These are phyloP conservation scores for Nineta flava DNA, from an alignment of 2,888 invertebrate genomes.

Conservation along the genomic window DNA sequence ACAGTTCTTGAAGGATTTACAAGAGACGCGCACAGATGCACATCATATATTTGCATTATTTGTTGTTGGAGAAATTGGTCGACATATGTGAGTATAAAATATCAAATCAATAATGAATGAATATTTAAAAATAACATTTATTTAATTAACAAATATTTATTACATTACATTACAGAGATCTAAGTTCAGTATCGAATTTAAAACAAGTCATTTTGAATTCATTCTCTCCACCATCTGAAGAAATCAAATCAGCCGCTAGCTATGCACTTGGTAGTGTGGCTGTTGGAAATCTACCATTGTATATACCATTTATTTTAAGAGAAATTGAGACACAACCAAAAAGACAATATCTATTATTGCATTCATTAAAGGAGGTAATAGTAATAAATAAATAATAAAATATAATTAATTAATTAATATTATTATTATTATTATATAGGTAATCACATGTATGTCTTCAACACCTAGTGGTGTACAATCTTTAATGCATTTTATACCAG, in stretches of 20 bases:
- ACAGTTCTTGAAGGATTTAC: slow-evolving; percentile 54
- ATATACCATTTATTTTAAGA: slow-evolving; percentile 82
- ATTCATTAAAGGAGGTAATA: slow-evolving; percentile 88
- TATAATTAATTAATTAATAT: background rate
- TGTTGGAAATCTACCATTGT: slow-evolving; percentile 85
- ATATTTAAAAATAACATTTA: background rate
- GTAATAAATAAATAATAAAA: background rate
- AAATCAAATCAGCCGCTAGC: slow-evolving; percentile 94
- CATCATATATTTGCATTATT: slow-evolving; percentile 86
- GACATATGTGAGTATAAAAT: slow-evolving; percentile 56
- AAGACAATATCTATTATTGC: slow-evolving; percentile 86
- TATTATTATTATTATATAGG: slow-evolving; percentile 30
- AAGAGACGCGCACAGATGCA: slow-evolving; percentile 52
- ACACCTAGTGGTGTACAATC: slow-evolving; percentile 58
- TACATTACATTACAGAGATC: slow-evolving; percentile 37
- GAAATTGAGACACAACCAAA: slow-evolving; percentile 92
- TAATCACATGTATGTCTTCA: slow-evolving; percentile 69
- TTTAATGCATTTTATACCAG: slow-evolving; percentile 63
- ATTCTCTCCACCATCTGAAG: slow-evolving; percentile 84
- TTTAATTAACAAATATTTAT: background rate
- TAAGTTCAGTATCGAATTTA: slow-evolving; percentile 57
- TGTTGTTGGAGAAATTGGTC: slow-evolving; percentile 93
- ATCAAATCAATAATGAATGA: background rate
- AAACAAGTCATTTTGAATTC: slow-evolving; percentile 70
- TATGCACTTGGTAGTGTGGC: slow-evolving; percentile 92